Evolutionary conservation across 2,113 vertebrate species (phyloP).

Genomic region (Puffinus mauretanicus): DNA sequence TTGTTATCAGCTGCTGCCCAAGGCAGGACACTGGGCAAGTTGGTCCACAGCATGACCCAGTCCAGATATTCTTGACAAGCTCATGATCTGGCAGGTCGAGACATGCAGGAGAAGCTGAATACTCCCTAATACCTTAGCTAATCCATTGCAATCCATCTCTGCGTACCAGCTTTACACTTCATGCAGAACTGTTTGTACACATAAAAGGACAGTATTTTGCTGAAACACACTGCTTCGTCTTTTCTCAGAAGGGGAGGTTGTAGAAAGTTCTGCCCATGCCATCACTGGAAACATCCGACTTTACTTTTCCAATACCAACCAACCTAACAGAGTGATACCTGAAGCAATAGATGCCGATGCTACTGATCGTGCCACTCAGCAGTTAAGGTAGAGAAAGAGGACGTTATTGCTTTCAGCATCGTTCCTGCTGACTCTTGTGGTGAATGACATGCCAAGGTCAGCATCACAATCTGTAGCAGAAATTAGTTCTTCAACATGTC

Average conservation of each 20-base stretch:
- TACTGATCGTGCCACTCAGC: accelerated
- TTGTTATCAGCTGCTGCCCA: background rate
- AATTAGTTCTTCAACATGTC: background rate
- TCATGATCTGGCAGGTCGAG: background rate
- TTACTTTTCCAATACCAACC: background rate
- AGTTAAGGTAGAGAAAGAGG: background rate
- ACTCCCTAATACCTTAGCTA: background rate
- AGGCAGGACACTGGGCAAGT: background rate
- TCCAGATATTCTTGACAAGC: background rate
- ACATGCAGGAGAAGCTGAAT: background rate
- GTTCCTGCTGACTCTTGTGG: background rate
- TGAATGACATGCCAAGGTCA: background rate
- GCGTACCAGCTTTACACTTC: background rate
- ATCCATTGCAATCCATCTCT: background rate
- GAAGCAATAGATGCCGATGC: accelerated
- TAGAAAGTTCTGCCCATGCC: background rate
- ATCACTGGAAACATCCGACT: accelerated
- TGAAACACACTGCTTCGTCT: background rate
- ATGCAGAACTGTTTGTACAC: background rate
- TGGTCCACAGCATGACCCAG: accelerated
- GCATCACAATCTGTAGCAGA: background rate
- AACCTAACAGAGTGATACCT: background rate
- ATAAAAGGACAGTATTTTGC: background rate
- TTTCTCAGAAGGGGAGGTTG: background rate
- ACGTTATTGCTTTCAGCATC: background rate